These are phyloP conservation scores for Lasiurus borealis DNA, from an alignment of 2,113 vertebrate genomes.

Conservation along the genomic window DNA sequence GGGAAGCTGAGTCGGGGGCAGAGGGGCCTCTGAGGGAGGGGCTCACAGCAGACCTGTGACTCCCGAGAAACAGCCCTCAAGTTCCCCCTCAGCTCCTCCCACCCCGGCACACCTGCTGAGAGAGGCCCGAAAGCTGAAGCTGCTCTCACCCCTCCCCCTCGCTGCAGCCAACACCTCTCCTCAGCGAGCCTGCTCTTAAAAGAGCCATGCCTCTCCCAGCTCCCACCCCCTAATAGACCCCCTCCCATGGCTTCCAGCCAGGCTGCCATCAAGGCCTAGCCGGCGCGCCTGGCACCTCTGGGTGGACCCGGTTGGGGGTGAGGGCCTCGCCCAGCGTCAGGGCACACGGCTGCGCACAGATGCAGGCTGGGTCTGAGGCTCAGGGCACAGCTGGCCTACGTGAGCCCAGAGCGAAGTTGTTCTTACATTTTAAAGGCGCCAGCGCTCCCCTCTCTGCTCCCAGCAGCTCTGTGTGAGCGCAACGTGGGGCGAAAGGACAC, in stretches of 20 bases:
- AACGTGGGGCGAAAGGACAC: accelerated
- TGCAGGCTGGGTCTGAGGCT: neutral
- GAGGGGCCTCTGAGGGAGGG: neutral
- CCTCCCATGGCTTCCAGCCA: too few relatives aligned
- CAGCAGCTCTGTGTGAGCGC: neutral
- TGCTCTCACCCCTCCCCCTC: too few relatives aligned
- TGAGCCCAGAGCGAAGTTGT: accelerated
- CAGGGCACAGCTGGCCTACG: neutral
- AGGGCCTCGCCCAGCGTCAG: neutral
- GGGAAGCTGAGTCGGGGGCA: neutral
- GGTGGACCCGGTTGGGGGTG: accelerated
- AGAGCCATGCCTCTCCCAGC: neutral
- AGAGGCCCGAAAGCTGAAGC: too few relatives aligned
- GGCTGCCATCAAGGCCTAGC: neutral
- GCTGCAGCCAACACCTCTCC: neutral
- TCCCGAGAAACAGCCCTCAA: accelerated
- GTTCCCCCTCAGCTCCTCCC: neutral
- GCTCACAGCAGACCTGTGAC: neutral
- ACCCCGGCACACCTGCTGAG: neutral
- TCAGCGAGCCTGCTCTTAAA: neutral
- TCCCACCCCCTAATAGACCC: neutral
- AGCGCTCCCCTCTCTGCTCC: neutral
- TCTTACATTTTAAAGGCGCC: neutral
- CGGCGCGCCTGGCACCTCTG: neutral
- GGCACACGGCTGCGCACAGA: accelerated